Evolutionary conservation across 2,797 vertebrate genomes (phyloP), one percentile per base, ranked within the genome.

Genomic region (Petrocephalus sullivani): DNA sequence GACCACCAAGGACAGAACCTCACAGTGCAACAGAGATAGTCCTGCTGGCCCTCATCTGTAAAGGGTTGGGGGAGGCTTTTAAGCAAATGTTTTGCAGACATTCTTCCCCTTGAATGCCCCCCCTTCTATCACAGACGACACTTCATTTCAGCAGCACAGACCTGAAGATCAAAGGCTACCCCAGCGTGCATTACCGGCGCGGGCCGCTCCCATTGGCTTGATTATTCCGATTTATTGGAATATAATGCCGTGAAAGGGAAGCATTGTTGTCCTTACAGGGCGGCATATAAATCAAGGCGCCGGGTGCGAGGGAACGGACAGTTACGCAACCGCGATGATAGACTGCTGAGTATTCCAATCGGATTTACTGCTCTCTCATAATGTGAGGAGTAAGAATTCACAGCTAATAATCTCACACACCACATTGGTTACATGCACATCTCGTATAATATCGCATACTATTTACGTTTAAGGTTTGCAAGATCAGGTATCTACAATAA

Each of bases 221-320:
- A 58, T 82, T 41, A 87, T 82, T 87, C 57, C 6, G 19, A 85
- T 88, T 88, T 84, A 86, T 49, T n/a, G 51, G 56, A 57, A 53
- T 58, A 78, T 37, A 86, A 85, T 86, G 33, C 85, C 58, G 33
- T 86, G 83, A 88, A 84, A 86, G 88, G 67, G 33, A 85, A 56
- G 46, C 7, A 87, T 54, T 78, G 87, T 87, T 81, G 64, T 78
- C 67, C 49, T 87, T 87, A 54, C 86, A 12, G 16, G 46, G 10
- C 64, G 54, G 86, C 86, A 49, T 49, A 82, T 82, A 88, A 88
- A 85, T 49, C 28, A 85, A 56, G 82, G 21, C 2, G 28, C 56
- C 54, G 49, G 23, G 83, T 57, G 54, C 51, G 12, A 85, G 28
- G 23, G 51, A 85, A 85, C 0, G 53, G 54, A 57, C 53, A 85